Evolutionary conservation across 2,113 vertebrate species (phyloP).

Genomic region (Hiodon alosoides): DNA sequence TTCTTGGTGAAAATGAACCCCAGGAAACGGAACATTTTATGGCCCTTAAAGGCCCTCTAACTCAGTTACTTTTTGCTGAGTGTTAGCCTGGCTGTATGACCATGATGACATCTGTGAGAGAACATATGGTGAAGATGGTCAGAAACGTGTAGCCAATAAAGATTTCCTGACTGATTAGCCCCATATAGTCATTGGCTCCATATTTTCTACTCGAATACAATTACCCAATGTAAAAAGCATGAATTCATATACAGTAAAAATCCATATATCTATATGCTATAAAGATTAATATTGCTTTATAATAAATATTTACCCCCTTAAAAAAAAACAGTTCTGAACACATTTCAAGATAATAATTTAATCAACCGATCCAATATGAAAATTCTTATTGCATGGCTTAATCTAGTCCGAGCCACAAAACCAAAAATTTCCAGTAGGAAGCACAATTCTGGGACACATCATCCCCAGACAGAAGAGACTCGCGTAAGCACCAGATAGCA

Average conservation of each 20-base stretch:
- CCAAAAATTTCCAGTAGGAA: constrained; percentile 22
- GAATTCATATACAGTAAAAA: too few relatives aligned
- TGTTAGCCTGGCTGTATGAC: too few relatives aligned
- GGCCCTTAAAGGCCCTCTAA: too few relatives aligned
- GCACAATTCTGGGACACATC: constrained; percentile 22
- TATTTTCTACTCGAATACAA: background rate
- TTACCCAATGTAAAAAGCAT: background rate
- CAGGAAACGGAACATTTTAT: background rate
- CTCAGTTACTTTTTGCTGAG: too few relatives aligned
- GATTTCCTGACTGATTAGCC: constrained; percentile 13
- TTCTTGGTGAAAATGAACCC: background rate
- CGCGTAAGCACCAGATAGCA: constrained; percentile 39
- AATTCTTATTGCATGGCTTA: background rate
- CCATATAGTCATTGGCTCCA: background rate
- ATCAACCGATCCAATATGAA: constrained; percentile 6
- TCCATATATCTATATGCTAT: too few relatives aligned
- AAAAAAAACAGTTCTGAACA: background rate
- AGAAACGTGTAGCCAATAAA: background rate
- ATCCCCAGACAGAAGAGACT: constrained; percentile 32
- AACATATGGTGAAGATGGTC: background rate
- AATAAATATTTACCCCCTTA: background rate
- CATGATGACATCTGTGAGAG: background rate
- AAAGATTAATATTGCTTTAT: background rate
- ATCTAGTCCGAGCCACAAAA: background rate
- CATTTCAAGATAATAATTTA: constrained; percentile 18